Evolutionary conservation across 2,113 vertebrate species (phyloP).

Genomic region (Daubentonia madagascariensis): DNA sequence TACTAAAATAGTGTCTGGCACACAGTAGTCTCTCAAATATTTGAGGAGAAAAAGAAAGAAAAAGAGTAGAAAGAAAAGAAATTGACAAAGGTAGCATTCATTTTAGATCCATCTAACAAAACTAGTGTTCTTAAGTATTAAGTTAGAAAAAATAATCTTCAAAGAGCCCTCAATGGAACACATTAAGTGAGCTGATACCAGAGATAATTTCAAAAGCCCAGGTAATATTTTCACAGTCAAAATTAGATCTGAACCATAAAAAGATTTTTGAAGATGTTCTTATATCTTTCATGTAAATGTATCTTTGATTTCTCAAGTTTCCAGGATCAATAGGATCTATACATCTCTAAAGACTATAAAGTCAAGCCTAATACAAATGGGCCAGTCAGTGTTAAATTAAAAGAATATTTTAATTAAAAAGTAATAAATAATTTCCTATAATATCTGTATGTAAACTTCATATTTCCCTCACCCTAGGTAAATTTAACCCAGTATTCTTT

Average conservation of each 20-base stretch:
- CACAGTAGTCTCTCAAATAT: background rate
- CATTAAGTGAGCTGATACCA: background rate
- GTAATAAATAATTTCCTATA: background rate
- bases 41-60: background rate
- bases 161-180: background rate
- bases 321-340: background rate
- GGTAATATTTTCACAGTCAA: constrained; percentile 3
- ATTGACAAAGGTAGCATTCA: background rate
- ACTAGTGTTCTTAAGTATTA: background rate
- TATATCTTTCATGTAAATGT: background rate
- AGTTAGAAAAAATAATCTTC: background rate
- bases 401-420: background rate
- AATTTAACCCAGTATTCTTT: background rate
- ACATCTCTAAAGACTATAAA: background rate
- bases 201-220: background rate
- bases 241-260: background rate
- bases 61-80: background rate
- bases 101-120: background rate
- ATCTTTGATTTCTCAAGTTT: background rate
- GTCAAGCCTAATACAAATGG: background rate
- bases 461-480: background rate
- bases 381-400: background rate
- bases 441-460: background rate
- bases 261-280: background rate
- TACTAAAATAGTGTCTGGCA: background rate